Evolutionary conservation across 2,797 vertebrate genomes (phyloP).

Genomic region (Micrastur ruficollis): DNA sequence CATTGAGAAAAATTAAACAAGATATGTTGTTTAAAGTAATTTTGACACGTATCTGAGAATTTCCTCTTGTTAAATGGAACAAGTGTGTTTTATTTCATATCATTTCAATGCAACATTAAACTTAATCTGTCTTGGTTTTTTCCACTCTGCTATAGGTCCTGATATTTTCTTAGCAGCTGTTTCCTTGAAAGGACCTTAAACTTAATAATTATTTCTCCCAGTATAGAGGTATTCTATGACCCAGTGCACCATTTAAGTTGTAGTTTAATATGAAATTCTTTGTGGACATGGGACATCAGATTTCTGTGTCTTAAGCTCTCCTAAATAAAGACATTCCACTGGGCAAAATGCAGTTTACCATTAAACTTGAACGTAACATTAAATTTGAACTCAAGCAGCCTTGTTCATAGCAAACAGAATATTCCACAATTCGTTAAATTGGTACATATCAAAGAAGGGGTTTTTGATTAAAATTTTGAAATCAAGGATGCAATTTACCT

Average conservation of each 20-base stretch:
- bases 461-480: not conserved
- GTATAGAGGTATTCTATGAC: not conserved
- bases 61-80: not conserved
- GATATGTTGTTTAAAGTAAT: not conserved
- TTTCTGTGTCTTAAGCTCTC: not conserved
- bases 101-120: not conserved
- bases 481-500: not conserved
- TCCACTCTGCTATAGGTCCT: not conserved
- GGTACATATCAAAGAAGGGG: rapidly evolving
- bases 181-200: not conserved
- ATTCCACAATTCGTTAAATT: not conserved
- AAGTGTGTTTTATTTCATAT: not conserved
- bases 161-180: not conserved
- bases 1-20: not conserved
- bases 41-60: not conserved
- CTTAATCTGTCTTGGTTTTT: not conserved
- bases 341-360: not conserved
- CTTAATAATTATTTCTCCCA: not conserved
- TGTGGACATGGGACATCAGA: not conserved
- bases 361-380: not conserved
- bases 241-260: not conserved
- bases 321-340: not conserved
- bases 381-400: not conserved
- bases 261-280: not conserved
- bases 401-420: not conserved